Evolutionary conservation across 1,140 invertebrate genomes (phyloP).

Genomic region (Drosophila pallidifrons): DNA sequence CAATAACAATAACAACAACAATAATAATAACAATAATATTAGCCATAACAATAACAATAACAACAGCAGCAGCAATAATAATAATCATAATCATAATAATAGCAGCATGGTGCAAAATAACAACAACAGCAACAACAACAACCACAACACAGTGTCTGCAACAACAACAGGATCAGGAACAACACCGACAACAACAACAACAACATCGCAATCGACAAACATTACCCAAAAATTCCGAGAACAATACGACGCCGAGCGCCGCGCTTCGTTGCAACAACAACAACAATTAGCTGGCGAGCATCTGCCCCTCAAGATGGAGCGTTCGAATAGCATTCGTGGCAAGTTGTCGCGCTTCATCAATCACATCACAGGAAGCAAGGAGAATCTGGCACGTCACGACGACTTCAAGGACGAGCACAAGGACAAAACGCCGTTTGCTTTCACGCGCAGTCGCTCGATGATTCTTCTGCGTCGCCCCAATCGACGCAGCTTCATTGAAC

Average conservation of each 20-base stretch:
- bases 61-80: constrained; percentile 37
- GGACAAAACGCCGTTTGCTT: constrained; percentile 63
- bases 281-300: constrained; percentile 37
- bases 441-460: constrained; percentile 82
- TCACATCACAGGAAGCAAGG: constrained; percentile 78
- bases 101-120: constrained; percentile 64
- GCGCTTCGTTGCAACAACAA: constrained; percentile 10
- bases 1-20: constrained; percentile 55
- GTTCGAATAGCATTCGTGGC: constrained; percentile 77
- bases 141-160: constrained; percentile 14
- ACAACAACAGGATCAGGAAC: constrained; percentile 74
- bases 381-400: constrained; percentile 57
- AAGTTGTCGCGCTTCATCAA: constrained; percentile 77
- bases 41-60: constrained; percentile 64
- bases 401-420: constrained; percentile 58
- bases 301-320: constrained; percentile 75
- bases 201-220: constrained; percentile 37
- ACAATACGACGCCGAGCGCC: constrained; percentile 53
- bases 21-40: constrained; percentile 40
- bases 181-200: constrained; percentile 53
- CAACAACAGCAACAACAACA: constrained; percentile 72
- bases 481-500: constrained; percentile 77
- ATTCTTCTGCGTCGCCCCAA: constrained; percentile 75
- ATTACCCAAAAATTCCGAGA: constrained; percentile 61
- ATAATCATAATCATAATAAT: constrained; percentile 55